These are phyloP conservation scores for Siphonodentalium dalli DNA, from an alignment of 2,888 invertebrate species.

Conservation along the genomic window DNA sequence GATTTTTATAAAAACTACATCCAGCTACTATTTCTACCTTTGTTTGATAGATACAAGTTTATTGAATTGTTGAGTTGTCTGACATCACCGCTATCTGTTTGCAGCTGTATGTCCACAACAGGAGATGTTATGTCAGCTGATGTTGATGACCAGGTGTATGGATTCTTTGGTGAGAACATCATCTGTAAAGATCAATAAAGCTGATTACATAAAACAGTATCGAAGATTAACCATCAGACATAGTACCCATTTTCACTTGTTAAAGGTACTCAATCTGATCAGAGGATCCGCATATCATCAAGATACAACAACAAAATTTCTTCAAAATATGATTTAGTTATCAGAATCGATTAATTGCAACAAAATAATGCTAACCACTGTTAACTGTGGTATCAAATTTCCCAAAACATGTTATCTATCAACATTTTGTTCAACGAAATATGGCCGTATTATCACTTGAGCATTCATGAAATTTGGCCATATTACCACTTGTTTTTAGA, in stretches of 20 bases:
- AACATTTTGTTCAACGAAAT: too few species aligned
- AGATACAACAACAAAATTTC: too few species aligned
- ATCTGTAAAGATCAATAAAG: constrained; percentile 20
- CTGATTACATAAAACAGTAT: not conserved
- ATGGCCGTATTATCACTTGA: too few species aligned
- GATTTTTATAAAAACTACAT: not conserved
- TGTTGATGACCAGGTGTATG: constrained; percentile 28
- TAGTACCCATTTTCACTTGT: not conserved
- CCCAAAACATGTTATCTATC: too few species aligned
- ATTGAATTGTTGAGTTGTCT: constrained; percentile 21
- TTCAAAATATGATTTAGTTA: too few species aligned
- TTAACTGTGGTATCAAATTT: too few species aligned
- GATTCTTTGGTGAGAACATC: constrained; percentile 32
- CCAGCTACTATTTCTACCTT: constrained; percentile 8
- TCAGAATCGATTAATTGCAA: too few species aligned
- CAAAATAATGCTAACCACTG: too few species aligned
- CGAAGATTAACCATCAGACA: not conserved
- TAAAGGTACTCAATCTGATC: too few species aligned
- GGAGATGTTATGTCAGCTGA: constrained; percentile 27
- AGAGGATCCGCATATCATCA: too few species aligned
- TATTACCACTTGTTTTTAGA: too few species aligned
- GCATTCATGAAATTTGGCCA: too few species aligned
- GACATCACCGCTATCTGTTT: constrained; percentile 13
- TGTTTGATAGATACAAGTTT: constrained; percentile 5
- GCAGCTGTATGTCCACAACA: constrained; percentile 29